Percentiles rank a stretch among this genome's conserved stretches.
Evolutionary conservation across 37 sponge, comb jelly and placozoan species (phyloP).

Genomic region (Agelas oroides): DNA sequence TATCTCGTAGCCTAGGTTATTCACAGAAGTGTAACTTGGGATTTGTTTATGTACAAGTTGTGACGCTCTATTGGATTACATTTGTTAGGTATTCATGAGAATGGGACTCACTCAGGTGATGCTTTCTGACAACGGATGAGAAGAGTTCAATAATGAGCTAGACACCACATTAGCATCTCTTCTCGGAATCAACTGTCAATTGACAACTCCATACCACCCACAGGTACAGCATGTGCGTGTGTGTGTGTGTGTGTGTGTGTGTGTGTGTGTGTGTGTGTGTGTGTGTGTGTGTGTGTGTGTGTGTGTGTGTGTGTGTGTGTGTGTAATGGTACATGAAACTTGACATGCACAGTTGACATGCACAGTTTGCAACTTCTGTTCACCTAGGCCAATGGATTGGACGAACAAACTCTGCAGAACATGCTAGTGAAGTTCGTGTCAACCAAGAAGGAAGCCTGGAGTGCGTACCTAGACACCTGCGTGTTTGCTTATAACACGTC

Average conservation of each 20-base stretch:
- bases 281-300: neutral
- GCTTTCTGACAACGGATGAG: constrained; percentile 54
- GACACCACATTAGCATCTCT: constrained; percentile 22
- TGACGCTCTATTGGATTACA: neutral
- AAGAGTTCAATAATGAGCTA: constrained; percentile 68
- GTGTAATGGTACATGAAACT: too few relatives aligned
- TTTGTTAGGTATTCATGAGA: constrained; percentile 75
- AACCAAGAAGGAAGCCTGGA: constrained; percentile 53
- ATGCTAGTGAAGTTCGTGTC: constrained; percentile 75
- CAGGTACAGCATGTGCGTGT: constrained; percentile 37
- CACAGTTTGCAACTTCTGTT: neutral
- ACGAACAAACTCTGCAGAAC: constrained; percentile 69
- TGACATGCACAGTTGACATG: constrained; percentile 15
- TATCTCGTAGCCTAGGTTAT: too few relatives aligned
- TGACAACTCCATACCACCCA: constrained; percentile 72
- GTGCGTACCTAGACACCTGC: constrained; percentile 60
- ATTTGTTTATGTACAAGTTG: too few relatives aligned
- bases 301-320: too few relatives aligned
- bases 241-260: neutral
- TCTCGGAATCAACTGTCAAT: constrained; percentile 44
- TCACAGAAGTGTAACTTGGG: too few relatives aligned
- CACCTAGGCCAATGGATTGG: constrained; percentile 71
- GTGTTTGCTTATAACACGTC: constrained; percentile 84
- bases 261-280: too few relatives aligned
- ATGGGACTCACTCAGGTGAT: constrained; percentile 64